Evolutionary conservation across 2,888 invertebrate species (phyloP), one percentile per base, ranked within the genome.

Genomic region (Taphrorychus bicolor): DNA sequence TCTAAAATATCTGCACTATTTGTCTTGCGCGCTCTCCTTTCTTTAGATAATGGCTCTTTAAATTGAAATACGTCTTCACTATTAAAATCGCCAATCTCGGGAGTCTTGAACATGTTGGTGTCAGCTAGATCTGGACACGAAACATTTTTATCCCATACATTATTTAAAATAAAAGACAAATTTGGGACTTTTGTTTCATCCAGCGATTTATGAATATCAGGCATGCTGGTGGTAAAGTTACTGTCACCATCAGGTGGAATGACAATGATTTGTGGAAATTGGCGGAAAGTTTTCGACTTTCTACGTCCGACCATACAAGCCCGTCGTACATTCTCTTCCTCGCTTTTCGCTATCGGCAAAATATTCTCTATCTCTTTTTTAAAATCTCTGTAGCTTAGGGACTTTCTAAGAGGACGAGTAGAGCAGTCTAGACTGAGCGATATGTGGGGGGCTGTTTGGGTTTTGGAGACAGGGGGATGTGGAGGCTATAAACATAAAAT

Each of bases 401-500:
- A 78, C 71, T 79, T 80, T 67, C 73, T 74, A 16, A 76, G 63
- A 2, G 70, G 58, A 21, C 72, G 68, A 7, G 70, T 49, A 22
- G 70, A 7, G n/a, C 14, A 59, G 54, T 45, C 45, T 45, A 45
- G 17, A 17, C 14, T 45, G 45, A 16, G 45, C 17, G 45, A 17
- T 17, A 45, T 45, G 14, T 45, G 14, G 17, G 17, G 45, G 80
- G 79, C 79, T 77, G 78, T 74, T 69, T n/a, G n/a, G n/a, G 73
- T 70, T 73, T 76, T 75, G 66, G 67, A 70, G 66, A 61, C 69
- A 73, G 61, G n/a, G 54, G 51, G 19, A 48, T 74, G 79, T 80
- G 78, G 80, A 80, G 74, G 78, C 81, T 81, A 82, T 76, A 81
- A 80, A 75, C 75, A 77, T 76, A 78, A 77, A 78, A 78, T 14